Evolutionary conservation across 2,797 vertebrate genomes (phyloP), one percentile per base, ranked within the genome.

Genomic region (Muscicapa striata): DNA sequence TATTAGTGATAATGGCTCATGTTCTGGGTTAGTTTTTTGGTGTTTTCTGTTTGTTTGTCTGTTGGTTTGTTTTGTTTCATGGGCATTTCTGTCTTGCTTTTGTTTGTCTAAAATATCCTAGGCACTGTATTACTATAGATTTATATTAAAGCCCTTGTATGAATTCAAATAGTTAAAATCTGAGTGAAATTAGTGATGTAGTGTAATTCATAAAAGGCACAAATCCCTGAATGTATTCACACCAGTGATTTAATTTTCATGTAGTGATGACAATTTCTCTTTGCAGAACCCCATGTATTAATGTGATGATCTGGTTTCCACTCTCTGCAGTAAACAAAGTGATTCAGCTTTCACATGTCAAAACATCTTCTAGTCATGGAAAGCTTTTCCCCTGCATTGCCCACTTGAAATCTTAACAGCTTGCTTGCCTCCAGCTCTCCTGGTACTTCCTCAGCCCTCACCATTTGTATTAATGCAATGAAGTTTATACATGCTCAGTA

Each of bases 401-500:
- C 70, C 59, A 52, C 79, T 55, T 79, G 59, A 51, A 32, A 32
- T 84, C 59, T 69, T 49, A 87, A 49, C 48, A 83, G 68, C 49
- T 94, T 93, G 29, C 14, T 89, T 94, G 45, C 45, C 59, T 85
- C 30, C 34, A 87, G 74, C 22, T 52, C n/a, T 75, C 76, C 57
- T 61, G 36, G 26, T 49, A 36, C 12, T 89, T 89, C 62, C 41
- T 83, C 46, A 84, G 29, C 18, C 51, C 29, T 87, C 52, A 85
- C 32, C 11, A 73, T 55, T 19, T 76, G 15, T 62, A 24, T 86
- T 78, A 49, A 63, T 41, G 11, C 27, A 73, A 9, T 38, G 43
- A 88, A 72, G 19, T 75, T 68, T 81, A 8, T 63, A 52, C 8
- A 77, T 38, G 27, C 5, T 72, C 15, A 48, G 18, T 69, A n/a